Base-by-base conservation (phyloP, 1,140 invertebrate species). In the Atta texana region DNA sequence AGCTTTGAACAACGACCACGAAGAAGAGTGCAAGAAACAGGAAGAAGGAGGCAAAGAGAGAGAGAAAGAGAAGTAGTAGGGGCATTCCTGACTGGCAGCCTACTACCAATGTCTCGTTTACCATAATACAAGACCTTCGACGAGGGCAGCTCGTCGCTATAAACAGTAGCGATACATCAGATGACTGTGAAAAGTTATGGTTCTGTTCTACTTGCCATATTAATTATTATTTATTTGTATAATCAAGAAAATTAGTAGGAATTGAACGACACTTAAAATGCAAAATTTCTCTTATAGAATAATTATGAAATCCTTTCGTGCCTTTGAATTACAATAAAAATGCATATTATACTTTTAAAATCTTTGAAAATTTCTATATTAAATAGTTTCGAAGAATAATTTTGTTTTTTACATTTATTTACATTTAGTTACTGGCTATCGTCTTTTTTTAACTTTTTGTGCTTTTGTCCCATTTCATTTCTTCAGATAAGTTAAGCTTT, bases 61-160 rank as follows among this genome's bases (percentile, higher is more conserved):
- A 75, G 61, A 87, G 61, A 85, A 51, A 53, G 18, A 51, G 61
- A 24, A 69, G 64, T 34, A 61, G 85, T 61, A 87, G 86, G 87
- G 74, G 86, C 63, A 88, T 85, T 80, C 84, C 81, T 89, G 91
- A 90, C 87, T 90, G 92, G 87, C 90, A 92, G 89, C 21, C 81
- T 89, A 87, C 77, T 78, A 89, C 87, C 88, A 85, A 88, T 90
- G 91, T 92, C 90, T 92, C 87, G 91, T 91, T 92, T 92, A 92
- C 91, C 91, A 92, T 92, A 92, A 92, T 92, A 92, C 91, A 92
- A 92, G 90, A 39, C 49, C 77, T 57, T 85, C 63, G 63, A 12
- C 74, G 89, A 84, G 88, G 81, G 84, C 72, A 86, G 49, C 69
- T 53, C 57, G 69, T 72, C 14, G 82, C n/a, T 55, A 57, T 68